These are phyloP conservation scores for Poecile montanus DNA, from an alignment of 2,797 vertebrate species.

Conservation along the genomic window DNA sequence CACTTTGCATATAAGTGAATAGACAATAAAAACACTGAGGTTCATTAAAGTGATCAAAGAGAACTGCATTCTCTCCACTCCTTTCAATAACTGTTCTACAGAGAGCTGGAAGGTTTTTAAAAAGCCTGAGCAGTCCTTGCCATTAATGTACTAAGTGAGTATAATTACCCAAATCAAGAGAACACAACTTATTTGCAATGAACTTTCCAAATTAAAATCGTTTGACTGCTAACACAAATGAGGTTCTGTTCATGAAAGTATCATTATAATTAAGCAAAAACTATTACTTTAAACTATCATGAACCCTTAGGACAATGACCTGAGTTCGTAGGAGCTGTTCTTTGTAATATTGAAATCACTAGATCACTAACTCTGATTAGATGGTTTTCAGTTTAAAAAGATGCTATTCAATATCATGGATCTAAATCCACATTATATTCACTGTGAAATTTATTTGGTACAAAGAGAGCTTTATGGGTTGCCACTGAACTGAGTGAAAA, in stretches of 20 bases:
- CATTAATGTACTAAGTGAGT: constrained; percentile 61
- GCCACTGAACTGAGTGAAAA: neutral
- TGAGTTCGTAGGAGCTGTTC: neutral
- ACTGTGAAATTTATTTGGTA: neutral
- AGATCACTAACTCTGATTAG: neutral
- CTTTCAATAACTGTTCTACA: constrained; percentile 65
- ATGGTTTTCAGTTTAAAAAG: neutral
- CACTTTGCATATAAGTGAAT: constrained; percentile 54
- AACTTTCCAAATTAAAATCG: constrained; percentile 69
- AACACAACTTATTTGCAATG: constrained; percentile 64
- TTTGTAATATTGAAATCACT: neutral
- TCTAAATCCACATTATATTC: neutral
- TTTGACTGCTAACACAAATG: constrained; percentile 62
- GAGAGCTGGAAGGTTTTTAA: constrained; percentile 54
- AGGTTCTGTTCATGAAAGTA: constrained; percentile 49
- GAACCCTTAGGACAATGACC: constrained; percentile 51
- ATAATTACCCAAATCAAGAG: constrained; percentile 70
- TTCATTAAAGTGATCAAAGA: constrained; percentile 73
- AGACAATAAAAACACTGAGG: constrained; percentile 65
- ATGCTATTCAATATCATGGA: neutral
- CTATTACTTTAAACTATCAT: constrained; percentile 40
- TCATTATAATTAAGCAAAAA: constrained; percentile 57
- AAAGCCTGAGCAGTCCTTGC: constrained; percentile 45
- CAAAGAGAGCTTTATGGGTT: neutral
- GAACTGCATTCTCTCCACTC: constrained; percentile 24